Conservation (phyloP, 2,888 invertebrate genomes). For the Melipona beecheii region DNA sequence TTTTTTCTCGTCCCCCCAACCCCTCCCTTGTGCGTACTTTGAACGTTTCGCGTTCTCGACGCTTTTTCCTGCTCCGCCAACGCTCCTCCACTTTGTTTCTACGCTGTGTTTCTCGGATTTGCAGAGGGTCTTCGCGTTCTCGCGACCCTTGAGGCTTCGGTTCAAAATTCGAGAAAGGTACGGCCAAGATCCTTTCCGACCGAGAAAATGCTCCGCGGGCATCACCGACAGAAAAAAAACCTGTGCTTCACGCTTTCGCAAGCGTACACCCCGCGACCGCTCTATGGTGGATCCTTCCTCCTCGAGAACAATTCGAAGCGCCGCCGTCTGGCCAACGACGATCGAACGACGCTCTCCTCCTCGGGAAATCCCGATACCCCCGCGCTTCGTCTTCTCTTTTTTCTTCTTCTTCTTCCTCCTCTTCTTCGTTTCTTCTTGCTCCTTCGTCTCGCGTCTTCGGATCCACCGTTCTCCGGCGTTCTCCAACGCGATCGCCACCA, state of each 20-base stretch:
- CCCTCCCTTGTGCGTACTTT: not conserved
- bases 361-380: too few species aligned
- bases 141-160: not conserved
- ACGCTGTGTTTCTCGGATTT: not conserved
- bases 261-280: too few species aligned
- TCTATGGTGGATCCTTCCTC: conserved; percentile 64
- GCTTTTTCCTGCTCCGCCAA: too few species aligned
- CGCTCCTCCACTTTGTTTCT: not conserved
- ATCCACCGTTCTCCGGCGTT: conserved; percentile 14
- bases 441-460: not conserved
- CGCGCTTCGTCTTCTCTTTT: not conserved
- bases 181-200: conserved; percentile 26
- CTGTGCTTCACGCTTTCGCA: conserved; percentile 47
- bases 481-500: conserved; percentile 53
- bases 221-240: conserved; percentile 52
- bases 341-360: conserved; percentile 9
- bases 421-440: not conserved
- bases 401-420: not conserved
- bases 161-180: conserved; percentile 26
- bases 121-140: not conserved
- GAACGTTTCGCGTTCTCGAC: not conserved
- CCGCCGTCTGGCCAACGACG: conserved; percentile 8
- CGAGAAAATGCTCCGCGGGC: conserved; percentile 13
- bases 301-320: conserved; percentile 39
- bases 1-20: too few species aligned